Evolutionary conservation across 2,888 invertebrate genomes (phyloP).

Genomic region (Desoria tigrina): DNA sequence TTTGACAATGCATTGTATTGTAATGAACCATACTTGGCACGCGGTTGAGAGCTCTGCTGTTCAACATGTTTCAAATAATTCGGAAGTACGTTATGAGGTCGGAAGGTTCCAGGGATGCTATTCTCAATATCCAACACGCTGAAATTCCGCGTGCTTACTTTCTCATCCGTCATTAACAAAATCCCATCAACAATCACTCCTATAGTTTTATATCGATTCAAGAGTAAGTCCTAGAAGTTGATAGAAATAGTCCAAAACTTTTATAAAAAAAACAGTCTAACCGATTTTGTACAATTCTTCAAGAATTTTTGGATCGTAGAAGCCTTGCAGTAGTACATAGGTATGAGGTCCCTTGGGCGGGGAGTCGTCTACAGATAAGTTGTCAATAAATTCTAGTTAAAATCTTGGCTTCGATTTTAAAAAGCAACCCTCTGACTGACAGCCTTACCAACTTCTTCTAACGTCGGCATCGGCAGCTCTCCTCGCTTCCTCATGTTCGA

Average conservation of each 20-base stretch:
- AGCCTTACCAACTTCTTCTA: conserved; percentile 34
- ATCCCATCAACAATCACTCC: conserved; percentile 43
- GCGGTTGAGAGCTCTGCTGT: not conserved
- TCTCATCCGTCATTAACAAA: conserved; percentile 39
- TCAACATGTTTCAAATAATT: conserved; percentile 33
- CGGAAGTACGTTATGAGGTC: conserved; percentile 40
- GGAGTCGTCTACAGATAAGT: conserved; percentile 35
- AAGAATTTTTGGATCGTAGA: conserved; percentile 43
- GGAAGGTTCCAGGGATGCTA: conserved; percentile 42
- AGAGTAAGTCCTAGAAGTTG: not conserved
- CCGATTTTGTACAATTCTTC: conserved; percentile 44
- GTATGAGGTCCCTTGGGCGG: conserved; percentile 43
- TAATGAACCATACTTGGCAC: not conserved
- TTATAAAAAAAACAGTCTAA: conserved; percentile 11
- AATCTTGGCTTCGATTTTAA: not conserved
- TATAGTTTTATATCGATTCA: conserved; percentile 7
- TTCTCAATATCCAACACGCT: conserved; percentile 47
- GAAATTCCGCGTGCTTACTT: conserved; percentile 41
- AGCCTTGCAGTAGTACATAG: conserved; percentile 46
- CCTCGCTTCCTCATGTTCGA: conserved; percentile 38
- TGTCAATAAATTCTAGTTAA: conserved; percentile 9
- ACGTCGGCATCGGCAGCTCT: conserved; percentile 32
- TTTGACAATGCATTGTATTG: not conserved
- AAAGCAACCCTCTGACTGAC: not conserved
- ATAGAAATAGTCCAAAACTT: not conserved